phyloP scores from a whole-genome alignment of 2,888 invertebrate genomes.

The Trichogramma evanescens region DNA sequence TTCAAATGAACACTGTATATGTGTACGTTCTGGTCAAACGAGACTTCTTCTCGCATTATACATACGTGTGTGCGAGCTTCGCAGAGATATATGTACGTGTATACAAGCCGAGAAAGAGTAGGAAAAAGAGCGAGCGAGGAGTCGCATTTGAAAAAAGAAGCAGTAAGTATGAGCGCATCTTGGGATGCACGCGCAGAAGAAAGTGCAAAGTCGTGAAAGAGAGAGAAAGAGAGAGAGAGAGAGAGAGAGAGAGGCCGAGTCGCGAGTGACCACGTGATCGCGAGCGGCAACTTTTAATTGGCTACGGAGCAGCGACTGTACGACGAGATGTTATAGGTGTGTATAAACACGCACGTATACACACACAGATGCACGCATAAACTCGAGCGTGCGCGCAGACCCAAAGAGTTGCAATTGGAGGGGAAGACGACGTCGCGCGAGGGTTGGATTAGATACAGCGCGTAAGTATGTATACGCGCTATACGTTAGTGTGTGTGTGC shows the following conservation, averaged over 20 bases:
- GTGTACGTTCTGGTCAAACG: too few species aligned
- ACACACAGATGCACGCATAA: too few species aligned
- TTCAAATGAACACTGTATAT: too few species aligned
- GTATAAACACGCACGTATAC: too few species aligned
- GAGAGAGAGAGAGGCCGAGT: constrained; percentile 14
- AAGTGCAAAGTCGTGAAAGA: background rate
- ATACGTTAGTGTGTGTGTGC: constrained; percentile 18
- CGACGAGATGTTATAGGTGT: constrained; percentile 3
- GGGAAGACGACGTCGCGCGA: constrained; percentile 11
- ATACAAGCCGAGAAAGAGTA: too few species aligned
- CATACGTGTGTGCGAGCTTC: too few species aligned
- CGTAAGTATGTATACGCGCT: constrained; percentile 7
- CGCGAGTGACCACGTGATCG: constrained; percentile 37
- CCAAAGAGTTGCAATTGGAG: constrained; percentile 17
- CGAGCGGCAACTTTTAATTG: constrained; percentile 44
- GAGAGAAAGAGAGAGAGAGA: constrained; percentile 8
- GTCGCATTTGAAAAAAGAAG: constrained; percentile 21
- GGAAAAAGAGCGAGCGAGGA: constrained; percentile 15
- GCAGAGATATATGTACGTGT: too few species aligned
- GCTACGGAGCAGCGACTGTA: constrained; percentile 30
- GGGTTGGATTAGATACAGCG: constrained; percentile 8
- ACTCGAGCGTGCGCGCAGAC: constrained; percentile 7
- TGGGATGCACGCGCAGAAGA: constrained; percentile 9
- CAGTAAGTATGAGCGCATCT: background rate
- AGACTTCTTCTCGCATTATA: too few species aligned